A percentile compares a stretch with the other conserved stretches of the same genome.
phyloP scores from a whole-genome alignment of 2,113 vertebrate species.

The Stictonetta naevosa region DNA sequence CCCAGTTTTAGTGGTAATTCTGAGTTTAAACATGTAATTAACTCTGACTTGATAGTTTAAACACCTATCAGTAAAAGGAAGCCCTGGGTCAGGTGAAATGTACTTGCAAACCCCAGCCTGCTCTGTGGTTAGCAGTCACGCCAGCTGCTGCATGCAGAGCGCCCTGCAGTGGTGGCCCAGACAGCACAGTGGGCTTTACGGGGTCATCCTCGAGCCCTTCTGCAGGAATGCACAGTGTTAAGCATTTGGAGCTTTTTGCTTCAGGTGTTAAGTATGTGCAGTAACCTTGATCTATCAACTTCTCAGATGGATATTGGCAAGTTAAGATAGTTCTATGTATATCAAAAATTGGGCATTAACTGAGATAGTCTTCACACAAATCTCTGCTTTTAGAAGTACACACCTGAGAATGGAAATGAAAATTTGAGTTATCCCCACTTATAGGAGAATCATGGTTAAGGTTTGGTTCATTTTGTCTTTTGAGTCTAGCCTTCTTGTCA shows the following conservation, averaged over 20 bases:
- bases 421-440: neutral
- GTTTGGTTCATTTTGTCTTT: neutral
- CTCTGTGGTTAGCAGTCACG: neutral
- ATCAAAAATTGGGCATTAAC: neutral
- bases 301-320: neutral
- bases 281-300: accelerated
- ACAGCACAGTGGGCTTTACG: neutral
- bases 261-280: accelerated
- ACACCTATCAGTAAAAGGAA: neutral
- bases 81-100: neutral
- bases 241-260: neutral
- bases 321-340: neutral
- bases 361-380: neutral
- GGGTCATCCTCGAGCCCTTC: neutral
- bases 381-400: neutral
- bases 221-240: accelerated
- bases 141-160: neutral
- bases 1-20: neutral
- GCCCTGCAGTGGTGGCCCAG: neutral
- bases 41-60: neutral
- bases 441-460: neutral
- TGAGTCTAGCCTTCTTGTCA: neutral
- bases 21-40: neutral
- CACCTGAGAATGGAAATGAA: neutral
- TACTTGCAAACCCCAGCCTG: neutral